These are phyloP conservation scores for Channa striata DNA, from an alignment of 2,797 vertebrate species.

Conservation along the genomic window DNA sequence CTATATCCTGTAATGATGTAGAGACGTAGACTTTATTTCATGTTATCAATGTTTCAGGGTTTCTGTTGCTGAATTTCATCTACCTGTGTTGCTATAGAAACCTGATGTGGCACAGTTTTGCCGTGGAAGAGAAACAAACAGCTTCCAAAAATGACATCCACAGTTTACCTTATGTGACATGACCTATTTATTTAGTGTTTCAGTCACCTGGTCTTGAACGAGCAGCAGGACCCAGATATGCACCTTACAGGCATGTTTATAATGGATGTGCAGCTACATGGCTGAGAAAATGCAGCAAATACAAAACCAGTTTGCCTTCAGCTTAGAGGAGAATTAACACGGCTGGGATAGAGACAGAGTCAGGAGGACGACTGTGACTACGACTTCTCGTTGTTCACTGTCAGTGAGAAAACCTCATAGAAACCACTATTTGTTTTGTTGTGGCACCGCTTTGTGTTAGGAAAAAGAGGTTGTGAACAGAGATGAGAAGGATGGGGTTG, in stretches of 20 bases:
- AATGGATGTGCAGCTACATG: not conserved
- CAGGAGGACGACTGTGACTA: not conserved
- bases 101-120: constrained; percentile 39
- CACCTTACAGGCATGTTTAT: not conserved
- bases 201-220: constrained; percentile 3
- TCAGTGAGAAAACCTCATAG: constrained; percentile 26
- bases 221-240: constrained; percentile 19
- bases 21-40: not conserved
- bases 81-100: constrained; percentile 56
- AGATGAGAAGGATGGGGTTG: constrained; percentile 13
- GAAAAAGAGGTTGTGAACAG: constrained; percentile 21
- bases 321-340: constrained; percentile 2
- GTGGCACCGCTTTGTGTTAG: constrained; percentile 27
- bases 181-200: constrained; percentile 53
- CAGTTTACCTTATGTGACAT: constrained; percentile 44
- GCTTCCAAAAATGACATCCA: constrained; percentile 36
- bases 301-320: not conserved
- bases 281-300: not conserved
- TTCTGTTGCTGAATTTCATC: constrained; percentile 23
- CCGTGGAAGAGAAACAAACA: constrained; percentile 30
- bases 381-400: not conserved
- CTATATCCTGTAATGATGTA: not conserved
- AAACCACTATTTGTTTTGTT: constrained; percentile 34
- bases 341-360: not conserved
- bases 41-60: constrained; percentile 8